phyloP scores from a whole-genome alignment of 2,888 invertebrate species.

The Eristalis intricaria region DNA sequence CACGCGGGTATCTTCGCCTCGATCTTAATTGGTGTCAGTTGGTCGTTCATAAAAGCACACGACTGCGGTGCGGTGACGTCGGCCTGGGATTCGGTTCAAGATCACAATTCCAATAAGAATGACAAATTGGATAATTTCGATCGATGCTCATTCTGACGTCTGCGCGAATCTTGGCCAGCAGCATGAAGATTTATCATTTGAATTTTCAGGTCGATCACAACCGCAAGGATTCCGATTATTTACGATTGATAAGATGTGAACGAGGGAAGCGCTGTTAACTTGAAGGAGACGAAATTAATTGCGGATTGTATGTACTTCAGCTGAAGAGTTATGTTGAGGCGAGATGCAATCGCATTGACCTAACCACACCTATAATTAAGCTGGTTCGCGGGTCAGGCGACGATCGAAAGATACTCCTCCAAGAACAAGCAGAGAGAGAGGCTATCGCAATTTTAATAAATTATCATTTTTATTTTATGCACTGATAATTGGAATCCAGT shows the following conservation, averaged over 20 bases:
- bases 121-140: not conserved
- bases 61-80: not conserved
- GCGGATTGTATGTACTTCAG: not conserved
- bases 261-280: too few relatives aligned
- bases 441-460: not conserved
- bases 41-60: not conserved
- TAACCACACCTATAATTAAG: not conserved
- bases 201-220: not conserved
- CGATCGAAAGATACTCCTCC: not conserved
- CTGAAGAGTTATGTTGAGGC: not conserved
- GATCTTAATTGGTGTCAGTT: not conserved
- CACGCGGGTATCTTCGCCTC: not conserved
- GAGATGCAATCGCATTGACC: not conserved
- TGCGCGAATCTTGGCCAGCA: not conserved
- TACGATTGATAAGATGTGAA: not conserved
- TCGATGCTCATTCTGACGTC: not conserved
- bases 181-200: not conserved
- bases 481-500: not conserved
- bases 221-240: not conserved
- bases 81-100: constrained; percentile 1
- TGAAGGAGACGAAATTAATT: not conserved
- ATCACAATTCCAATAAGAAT: not conserved
- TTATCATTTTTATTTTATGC: not conserved
- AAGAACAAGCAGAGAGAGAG: not conserved
- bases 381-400: not conserved